Evolutionary conservation across 2,888 invertebrate genomes (phyloP).

Genomic region (Flexamia atlantica): DNA sequence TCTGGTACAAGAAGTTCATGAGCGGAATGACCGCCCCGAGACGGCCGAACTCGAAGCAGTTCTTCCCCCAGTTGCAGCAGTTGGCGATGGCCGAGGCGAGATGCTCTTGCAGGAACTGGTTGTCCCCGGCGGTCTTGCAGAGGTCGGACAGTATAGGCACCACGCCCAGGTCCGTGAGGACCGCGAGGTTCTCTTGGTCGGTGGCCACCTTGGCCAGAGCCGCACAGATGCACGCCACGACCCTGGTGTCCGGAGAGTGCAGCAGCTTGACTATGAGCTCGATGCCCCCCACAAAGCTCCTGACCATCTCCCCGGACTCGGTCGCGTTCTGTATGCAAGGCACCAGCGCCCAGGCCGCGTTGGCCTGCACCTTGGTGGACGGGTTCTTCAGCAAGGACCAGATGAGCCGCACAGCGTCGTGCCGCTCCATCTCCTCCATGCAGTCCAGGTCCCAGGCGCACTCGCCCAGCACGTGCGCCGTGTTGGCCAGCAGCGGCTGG

Average conservation of each 20-base stretch:
- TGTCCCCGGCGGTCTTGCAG: constrained; percentile 79
- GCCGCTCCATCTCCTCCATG: constrained; percentile 89
- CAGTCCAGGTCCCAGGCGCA: constrained; percentile 88
- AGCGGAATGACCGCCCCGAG: constrained; percentile 90
- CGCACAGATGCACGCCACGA: constrained; percentile 93
- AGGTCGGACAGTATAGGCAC: constrained; percentile 91
- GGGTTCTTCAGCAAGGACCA: constrained; percentile 97
- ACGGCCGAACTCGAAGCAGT: constrained; percentile 92
- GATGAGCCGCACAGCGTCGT: constrained; percentile 94
- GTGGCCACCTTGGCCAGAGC: constrained; percentile 94
- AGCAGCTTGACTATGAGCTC: constrained; percentile 93
- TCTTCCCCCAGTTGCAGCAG: constrained; percentile 94
- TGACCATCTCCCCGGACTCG: constrained; percentile 95
- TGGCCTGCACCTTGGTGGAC: constrained; percentile 88
- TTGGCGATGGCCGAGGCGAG: constrained; percentile 95
- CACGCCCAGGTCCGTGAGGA: constrained; percentile 95
- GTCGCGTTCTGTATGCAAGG: constrained; percentile 93
- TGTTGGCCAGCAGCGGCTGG: constrained; percentile 90
- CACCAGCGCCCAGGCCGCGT: constrained; percentile 94
- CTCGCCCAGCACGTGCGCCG: constrained; percentile 89
- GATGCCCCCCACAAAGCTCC: constrained; percentile 96
- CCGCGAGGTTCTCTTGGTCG: constrained; percentile 94
- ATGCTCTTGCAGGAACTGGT: constrained; percentile 81
- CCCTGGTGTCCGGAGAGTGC: constrained; percentile 87
- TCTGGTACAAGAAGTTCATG: constrained; percentile 91